phyloP scores from a whole-genome alignment of 2,113 vertebrate species.

The Ophiodon elongatus region DNA sequence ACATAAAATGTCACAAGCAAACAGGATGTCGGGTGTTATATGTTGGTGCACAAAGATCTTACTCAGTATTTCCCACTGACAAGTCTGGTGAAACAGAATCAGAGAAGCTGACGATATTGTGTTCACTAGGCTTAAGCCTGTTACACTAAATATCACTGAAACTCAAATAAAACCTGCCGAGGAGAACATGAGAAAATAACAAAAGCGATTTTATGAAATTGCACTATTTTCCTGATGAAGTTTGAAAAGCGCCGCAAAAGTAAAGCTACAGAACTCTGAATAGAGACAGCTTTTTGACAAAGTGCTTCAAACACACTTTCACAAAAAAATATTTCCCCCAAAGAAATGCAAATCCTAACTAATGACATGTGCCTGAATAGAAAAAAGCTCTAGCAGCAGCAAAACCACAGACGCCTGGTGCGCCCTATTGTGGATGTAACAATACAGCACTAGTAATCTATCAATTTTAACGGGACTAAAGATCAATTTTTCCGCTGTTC shows the following conservation, averaged over 20 bases:
- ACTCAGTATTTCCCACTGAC: slow-evolving; percentile 50
- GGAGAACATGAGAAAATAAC: slow-evolving; percentile 34
- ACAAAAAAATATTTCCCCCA: slow-evolving; percentile 74
- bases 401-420: slow-evolving; percentile 70
- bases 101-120: slow-evolving; percentile 26
- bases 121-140: background rate
- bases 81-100: slow-evolving; percentile 36
- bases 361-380: slow-evolving; percentile 78
- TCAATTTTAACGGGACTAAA: slow-evolving; percentile 65
- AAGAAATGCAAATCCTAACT: slow-evolving; percentile 82
- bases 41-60: slow-evolving; percentile 24
- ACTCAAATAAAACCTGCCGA: slow-evolving; percentile 19
- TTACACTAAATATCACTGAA: slow-evolving; percentile 27
- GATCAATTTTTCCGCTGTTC: slow-evolving; percentile 70
- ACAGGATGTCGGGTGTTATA: slow-evolving; percentile 66
- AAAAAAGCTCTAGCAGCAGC: slow-evolving; percentile 68
- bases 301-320: slow-evolving; percentile 70
- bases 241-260: slow-evolving; percentile 45
- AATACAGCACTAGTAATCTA: slow-evolving; percentile 71
- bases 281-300: slow-evolving; percentile 61
- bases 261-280: slow-evolving; percentile 43
- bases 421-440: slow-evolving; percentile 72
- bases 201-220: slow-evolving; percentile 41
- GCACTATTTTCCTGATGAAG: slow-evolving; percentile 23
- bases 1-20: slow-evolving; percentile 68